Evolutionary conservation across 92 coral and sea anemone genomes (phyloP).

Genomic region (Parazoanthus atlanticus): DNA sequence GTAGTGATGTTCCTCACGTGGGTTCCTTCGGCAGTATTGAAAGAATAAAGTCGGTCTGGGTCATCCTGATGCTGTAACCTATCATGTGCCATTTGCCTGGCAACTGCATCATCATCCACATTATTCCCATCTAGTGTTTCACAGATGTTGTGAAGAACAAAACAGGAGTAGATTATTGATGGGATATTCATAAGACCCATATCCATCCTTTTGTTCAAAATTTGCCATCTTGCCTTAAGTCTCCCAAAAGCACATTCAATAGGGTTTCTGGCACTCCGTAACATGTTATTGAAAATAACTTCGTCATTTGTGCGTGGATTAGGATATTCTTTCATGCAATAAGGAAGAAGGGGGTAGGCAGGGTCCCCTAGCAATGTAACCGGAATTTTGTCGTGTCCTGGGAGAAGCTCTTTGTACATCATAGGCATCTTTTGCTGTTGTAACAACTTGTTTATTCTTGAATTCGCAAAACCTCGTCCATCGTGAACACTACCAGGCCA

Average conservation of each 20-base stretch:
- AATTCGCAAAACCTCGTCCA: too few species aligned
- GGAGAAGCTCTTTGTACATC: slow-evolving; percentile 54
- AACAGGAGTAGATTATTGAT: too few species aligned
- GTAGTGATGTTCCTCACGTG: slow-evolving; percentile 37
- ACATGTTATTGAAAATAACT: slow-evolving; percentile 57
- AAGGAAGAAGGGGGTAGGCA: slow-evolving; percentile 60
- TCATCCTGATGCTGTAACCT: too few species aligned
- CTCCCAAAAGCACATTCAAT: slow-evolving; percentile 63
- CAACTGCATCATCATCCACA: too few species aligned
- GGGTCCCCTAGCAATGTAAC: slow-evolving; percentile 66
- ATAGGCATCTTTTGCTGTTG: too few species aligned
- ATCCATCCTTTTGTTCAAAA: slow-evolving; percentile 53
- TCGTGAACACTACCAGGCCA: slow-evolving; percentile 70
- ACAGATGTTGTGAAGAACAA: too few species aligned
- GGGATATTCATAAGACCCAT: too few species aligned
- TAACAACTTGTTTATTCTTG: too few species aligned
- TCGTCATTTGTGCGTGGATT: slow-evolving; percentile 46
- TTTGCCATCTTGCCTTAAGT: slow-evolving; percentile 63
- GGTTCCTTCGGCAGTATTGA: slow-evolving; percentile 41
- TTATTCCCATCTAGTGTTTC: too few species aligned
- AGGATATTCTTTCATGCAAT: slow-evolving; percentile 68
- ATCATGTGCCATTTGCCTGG: too few species aligned
- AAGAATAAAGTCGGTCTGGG: slow-evolving; percentile 46
- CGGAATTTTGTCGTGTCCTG: slow-evolving; percentile 67
- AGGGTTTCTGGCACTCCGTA: slow-evolving; percentile 59